Base-by-base conservation (phyloP, 2,888 invertebrate species). In the Drosophila bunnanda region DNA sequence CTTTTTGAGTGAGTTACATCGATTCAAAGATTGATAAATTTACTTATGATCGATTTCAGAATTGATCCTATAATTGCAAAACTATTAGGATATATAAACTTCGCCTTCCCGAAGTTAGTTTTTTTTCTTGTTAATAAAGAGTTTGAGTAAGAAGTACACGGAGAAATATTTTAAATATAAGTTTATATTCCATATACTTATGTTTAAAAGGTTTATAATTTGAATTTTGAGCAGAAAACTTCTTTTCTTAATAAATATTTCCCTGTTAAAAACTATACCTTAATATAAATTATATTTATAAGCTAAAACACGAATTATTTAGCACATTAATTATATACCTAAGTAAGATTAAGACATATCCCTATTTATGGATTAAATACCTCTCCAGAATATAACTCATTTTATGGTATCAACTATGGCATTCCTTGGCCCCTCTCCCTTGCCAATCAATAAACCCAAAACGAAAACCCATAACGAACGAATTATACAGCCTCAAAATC, bases 401-500 rank as follows among this genome's bases (percentile, higher is more conserved):
- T 39, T 55, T 2, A 43, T 43, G 17, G 20, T 32, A 32, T 32
- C 22, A 38, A 58, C 36, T 28, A 15, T 7, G n/a, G 25, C 20
- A n/a, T 46, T 44, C 15, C 22, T 20, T n/a, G 2, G 13, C 53
- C n/a, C 20, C 20, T 36, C 15, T 36, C 15, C 2, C 12, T 32
- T 13, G 13, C 48, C 50, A 50, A 46, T 44, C 44, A 15, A 55
- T 56, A 44, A 32, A 58, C 38, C 25, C 39, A 30, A 30, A 54
- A 28, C 46, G 34, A 38, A 57, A 41, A n/a, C 13, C 34, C 44
- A 56, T 30, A 17, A 30, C 34, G 13, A 25, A 62, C 25, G 17
- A 64, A 43, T 36, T 36, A 53, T 52, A 65, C 36, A 50, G 17
- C 12, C 50, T 13, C 9, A 53, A 52, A 41, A 76, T 52, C 25